Conservation (phyloP, 2,797 vertebrate species). For the Lateolabrax maculatus region DNA sequence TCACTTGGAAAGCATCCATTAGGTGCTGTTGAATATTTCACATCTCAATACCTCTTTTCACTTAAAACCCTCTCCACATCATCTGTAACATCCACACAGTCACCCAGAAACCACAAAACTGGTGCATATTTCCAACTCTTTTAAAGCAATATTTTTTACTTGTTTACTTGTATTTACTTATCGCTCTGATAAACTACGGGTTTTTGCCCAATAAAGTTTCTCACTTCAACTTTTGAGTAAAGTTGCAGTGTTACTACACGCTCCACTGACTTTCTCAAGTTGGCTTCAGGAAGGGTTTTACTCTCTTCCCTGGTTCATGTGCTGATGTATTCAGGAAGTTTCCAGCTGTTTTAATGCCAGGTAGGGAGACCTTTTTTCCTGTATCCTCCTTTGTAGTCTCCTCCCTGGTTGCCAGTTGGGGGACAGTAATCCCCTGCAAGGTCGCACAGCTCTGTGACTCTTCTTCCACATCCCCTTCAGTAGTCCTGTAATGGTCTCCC, state of each 20-base stretch:
- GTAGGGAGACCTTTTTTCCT: conserved; percentile 19
- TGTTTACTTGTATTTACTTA: too few relatives aligned
- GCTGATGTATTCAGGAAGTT: conserved; percentile 25
- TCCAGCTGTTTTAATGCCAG: conserved; percentile 42
- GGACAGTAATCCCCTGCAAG: conserved; percentile 55
- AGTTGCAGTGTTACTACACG: not conserved
- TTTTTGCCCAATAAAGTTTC: not conserved
- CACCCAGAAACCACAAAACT: not conserved
- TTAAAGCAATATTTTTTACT: not conserved
- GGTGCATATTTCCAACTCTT: not conserved
- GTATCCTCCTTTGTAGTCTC: conserved; percentile 43
- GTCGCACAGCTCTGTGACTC: conserved; percentile 52
- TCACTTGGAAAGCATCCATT: not conserved
- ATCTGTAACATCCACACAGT: not conserved
- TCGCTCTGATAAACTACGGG: not conserved
- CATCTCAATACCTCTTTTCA: not conserved
- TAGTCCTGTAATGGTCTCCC: conserved; percentile 59
- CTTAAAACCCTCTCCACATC: conserved; percentile 2
- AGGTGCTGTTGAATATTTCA: conserved; percentile 4
- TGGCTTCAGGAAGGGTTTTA: conserved; percentile 5
- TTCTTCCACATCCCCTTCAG: conserved; percentile 49
- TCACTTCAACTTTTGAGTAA: conserved; percentile 1
- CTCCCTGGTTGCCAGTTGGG: conserved; percentile 39
- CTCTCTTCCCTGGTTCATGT: conserved; percentile 18
- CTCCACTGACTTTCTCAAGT: conserved; percentile 3